Conservation (phyloP, 64 coral and sea anemone genomes). For the Hydrozoanthus tunicans region DNA sequence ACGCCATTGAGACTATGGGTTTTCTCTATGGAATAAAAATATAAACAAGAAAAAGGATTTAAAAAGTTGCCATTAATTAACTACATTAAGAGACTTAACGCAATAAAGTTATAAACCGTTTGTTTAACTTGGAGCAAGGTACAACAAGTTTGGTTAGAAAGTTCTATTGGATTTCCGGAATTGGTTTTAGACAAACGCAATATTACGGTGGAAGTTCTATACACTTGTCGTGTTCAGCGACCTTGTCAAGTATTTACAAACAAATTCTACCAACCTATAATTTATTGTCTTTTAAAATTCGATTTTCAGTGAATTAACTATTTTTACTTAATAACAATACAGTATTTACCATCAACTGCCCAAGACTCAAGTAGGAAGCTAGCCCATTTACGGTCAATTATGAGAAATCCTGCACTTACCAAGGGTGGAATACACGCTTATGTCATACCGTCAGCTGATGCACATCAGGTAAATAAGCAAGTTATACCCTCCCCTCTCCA, state of each 20-base stretch:
- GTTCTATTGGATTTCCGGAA: too few relatives aligned
- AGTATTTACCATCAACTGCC: slow-evolving; percentile 46
- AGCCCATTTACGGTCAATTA: slow-evolving; percentile 7
- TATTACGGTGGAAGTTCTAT: too few relatives aligned
- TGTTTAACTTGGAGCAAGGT: too few relatives aligned
- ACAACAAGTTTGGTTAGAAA: too few relatives aligned
- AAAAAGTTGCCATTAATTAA: too few relatives aligned
- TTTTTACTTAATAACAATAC: not conserved
- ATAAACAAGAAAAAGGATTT: too few relatives aligned
- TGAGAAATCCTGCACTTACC: slow-evolving; percentile 20
- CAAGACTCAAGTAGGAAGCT: slow-evolving; percentile 32
- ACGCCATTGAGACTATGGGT: not conserved
- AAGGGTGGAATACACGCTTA: slow-evolving; percentile 47
- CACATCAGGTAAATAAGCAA: slow-evolving; percentile 25
- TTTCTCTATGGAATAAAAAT: not conserved
- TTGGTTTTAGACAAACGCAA: too few relatives aligned
- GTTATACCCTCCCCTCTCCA: too few relatives aligned
- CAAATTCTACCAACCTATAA: not conserved
- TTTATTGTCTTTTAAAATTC: not conserved
- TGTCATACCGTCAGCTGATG: slow-evolving; percentile 37
- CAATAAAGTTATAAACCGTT: too few relatives aligned
- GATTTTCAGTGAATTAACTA: not conserved
- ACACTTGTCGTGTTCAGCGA: too few relatives aligned
- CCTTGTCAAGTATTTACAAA: too few relatives aligned
- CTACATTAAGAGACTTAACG: too few relatives aligned